Evolutionary conservation across 2,888 invertebrate species (phyloP).

Genomic region (Pyrrhia umbra): DNA sequence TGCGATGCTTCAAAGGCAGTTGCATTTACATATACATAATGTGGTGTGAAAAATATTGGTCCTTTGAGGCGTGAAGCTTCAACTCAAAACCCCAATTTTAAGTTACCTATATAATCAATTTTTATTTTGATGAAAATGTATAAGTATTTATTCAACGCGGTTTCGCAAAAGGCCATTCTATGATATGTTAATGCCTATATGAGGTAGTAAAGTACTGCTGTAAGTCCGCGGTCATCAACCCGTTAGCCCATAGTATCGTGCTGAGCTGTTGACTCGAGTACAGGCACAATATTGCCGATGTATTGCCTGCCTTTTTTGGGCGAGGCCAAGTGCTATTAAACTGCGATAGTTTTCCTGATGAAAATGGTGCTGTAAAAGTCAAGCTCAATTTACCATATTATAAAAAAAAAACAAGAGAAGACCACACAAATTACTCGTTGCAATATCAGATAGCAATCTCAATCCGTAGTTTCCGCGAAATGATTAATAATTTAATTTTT

Average conservation of each 20-base stretch:
- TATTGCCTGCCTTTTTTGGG: neutral
- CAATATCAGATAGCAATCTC: slow-evolving; percentile 11
- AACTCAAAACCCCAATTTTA: neutral
- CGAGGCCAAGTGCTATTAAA: neutral
- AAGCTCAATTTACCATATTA: neutral
- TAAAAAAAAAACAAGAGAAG: neutral
- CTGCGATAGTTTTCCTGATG: neutral
- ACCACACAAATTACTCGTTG: neutral
- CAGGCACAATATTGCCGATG: neutral
- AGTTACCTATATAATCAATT: too few relatives aligned
- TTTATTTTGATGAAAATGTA: slow-evolving; percentile 29
- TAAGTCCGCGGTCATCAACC: slow-evolving; percentile 39
- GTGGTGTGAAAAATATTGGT: neutral
- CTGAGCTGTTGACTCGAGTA: slow-evolving; percentile 6
- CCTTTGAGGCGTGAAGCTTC: neutral
- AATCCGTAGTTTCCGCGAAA: slow-evolving; percentile 25
- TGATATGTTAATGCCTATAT: slow-evolving; percentile 38
- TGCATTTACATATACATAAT: neutral
- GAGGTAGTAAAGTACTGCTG: slow-evolving; percentile 21
- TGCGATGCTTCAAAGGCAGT: neutral
- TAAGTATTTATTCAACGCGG: slow-evolving; percentile 39
- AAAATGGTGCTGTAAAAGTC: neutral
- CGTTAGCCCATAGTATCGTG: slow-evolving; percentile 2
- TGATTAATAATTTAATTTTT: slow-evolving; percentile 50
- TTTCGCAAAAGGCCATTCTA: slow-evolving; percentile 30